Evolutionary conservation across 2,888 invertebrate species (phyloP), one percentile per base, ranked within the genome.

Genomic region (Diarsia rubi): DNA sequence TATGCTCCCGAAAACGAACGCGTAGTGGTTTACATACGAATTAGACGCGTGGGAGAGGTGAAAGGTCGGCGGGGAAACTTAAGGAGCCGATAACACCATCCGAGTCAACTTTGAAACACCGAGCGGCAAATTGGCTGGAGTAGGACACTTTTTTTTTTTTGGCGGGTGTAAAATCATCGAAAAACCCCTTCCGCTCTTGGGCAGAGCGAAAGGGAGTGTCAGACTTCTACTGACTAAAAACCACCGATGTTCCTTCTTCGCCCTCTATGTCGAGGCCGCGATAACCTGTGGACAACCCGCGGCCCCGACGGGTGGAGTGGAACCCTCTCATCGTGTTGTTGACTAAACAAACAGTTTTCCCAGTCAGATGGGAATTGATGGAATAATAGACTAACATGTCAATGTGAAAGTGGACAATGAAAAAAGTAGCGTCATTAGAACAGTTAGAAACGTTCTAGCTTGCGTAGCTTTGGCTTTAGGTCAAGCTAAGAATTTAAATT

Each of bases 31-130:
- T 95, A 91, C 93, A 92, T 92, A 93, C 88, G 92, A 93, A 93
- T 93, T 93, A 93, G 91, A 88, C 88, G 93, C 95, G 95, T 95
- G 96, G 95, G 95, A 95, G 92, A 95, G 95, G 95, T 95, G 92
- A 96, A 93, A 95, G 96, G 95, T 95, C 93, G 90, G 74, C 83
- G 59, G 84, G 87, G 84, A 83, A 88, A 86, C 89, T 89, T 90
- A 84, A 85, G 89, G 89, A 88, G 78, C 83, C 83, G 86, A 87
- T 87, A 86, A 84, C 83, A 74, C 78, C 76, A 80, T 73, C 78
- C 79, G 73, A 84, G 79, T 87, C 77, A 78, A 88, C 88, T 91
- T 90, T 88, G 86, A 91, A 88, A 86, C 81, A 79, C 86, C 86
- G 87, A 87, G 81, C 75, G 75, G 75, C 73, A 80, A 86, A 82